Conservation (phyloP, 2,888 invertebrate genomes). For the Drosophila paucipuncta region DNA sequence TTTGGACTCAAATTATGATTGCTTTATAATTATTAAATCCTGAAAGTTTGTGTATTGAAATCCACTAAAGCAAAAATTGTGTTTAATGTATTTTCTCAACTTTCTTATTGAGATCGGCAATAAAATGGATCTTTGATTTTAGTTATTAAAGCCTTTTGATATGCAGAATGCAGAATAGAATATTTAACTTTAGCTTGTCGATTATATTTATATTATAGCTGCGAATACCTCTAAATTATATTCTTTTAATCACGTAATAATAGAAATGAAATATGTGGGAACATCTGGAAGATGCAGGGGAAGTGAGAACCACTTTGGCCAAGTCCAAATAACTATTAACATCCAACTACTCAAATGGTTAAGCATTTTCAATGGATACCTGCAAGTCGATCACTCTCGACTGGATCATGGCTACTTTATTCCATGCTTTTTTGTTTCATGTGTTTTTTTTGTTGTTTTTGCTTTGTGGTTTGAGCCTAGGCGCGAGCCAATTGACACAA, state of each 20-base stretch:
- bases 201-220: no score
- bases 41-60: neutral
- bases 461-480: constrained; percentile 62
- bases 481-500: constrained; percentile 85
- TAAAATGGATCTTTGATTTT: neutral
- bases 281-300: neutral
- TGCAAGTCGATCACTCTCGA: neutral
- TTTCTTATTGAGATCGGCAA: neutral
- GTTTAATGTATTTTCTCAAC: neutral
- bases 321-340: neutral
- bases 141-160: no score
- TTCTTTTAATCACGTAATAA: neutral
- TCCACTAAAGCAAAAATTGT: neutral
- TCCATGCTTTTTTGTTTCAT: neutral
- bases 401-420: constrained; percentile 1
- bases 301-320: neutral
- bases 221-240: neutral
- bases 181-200: neutral
- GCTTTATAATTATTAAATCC: neutral
- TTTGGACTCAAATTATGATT: neutral
- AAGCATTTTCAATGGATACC: neutral
- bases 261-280: neutral
- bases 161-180: neutral
- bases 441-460: constrained; percentile 10
- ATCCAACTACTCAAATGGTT: neutral